phyloP scores from a whole-genome alignment of 2,113 vertebrate genomes.

The Irena cyanogastra region DNA sequence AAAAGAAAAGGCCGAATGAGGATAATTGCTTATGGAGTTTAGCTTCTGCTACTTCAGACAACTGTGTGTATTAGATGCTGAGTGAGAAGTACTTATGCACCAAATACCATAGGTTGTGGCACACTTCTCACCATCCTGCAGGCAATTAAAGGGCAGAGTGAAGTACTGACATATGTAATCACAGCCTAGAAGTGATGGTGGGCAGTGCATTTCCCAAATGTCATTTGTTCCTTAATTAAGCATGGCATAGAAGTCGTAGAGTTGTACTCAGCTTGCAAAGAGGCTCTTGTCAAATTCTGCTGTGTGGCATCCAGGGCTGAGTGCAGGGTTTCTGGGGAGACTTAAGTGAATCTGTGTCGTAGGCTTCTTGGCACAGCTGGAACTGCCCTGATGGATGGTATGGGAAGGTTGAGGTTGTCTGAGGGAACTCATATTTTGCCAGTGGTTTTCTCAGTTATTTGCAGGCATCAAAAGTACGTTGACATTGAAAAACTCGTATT shows the following conservation, averaged over 20 bases:
- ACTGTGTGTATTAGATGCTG: background rate
- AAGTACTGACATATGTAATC: background rate
- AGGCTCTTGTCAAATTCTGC: background rate
- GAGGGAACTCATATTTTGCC: background rate
- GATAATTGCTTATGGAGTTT: background rate
- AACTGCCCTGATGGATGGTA: background rate
- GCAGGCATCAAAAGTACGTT: background rate
- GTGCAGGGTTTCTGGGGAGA: background rate
- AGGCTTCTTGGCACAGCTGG: background rate
- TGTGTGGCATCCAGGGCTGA: background rate
- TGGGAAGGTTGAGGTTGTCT: background rate
- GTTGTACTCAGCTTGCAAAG: background rate
- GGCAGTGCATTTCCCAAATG: background rate
- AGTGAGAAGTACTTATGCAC: background rate
- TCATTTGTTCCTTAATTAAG: background rate
- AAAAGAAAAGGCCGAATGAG: background rate
- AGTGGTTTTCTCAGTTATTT: background rate
- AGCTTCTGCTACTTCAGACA: background rate
- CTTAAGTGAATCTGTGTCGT: accelerated
- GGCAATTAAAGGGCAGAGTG: background rate
- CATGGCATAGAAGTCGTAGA: background rate
- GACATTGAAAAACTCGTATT: background rate
- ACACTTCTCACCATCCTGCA: background rate
- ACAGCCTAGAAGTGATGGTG: background rate
- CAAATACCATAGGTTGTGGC: accelerated